Evolutionary conservation across 1,140 invertebrate genomes (phyloP), one percentile per base, ranked within the genome.

Genomic region (Ectropis grisescens): DNA sequence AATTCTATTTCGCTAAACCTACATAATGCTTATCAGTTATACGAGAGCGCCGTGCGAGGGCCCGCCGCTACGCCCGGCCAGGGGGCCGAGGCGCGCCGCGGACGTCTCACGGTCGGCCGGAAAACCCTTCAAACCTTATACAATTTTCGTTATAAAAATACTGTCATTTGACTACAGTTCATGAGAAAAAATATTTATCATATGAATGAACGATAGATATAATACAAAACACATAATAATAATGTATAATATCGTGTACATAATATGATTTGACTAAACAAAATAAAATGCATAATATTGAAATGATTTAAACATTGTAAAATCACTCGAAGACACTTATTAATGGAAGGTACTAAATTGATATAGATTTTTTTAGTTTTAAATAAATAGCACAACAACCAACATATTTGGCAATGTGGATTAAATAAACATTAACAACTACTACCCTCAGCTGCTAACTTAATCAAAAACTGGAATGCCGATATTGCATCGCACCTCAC

Each of bases 161-260:
- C 82, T 84, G 82, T 80, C 71, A 82, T 84, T 84, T 82, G 82
- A 84, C 82, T 84, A 84, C 72, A 80, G 75, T 79, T 79, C 72
- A 64, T 78, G 69, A 78, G 58, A 78, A 66, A 76, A 54, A 69
- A 67, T 58, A 68, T 64, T 65, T 64, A 67, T 67, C 39, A 59
- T 72, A 69, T 64, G 51, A 70, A 74, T 69, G 70, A 76, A 79
- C 68, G 65, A 78, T 76, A 72, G 41, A 76, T 72, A 76, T 56
- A 75, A 67, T 78, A 78, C 58, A 72, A n/a, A n/a, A 76, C 59
- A 57, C 50, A 66, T 56, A 38, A 23, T 47, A 58, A 57, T 58
- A 56, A 65, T 48, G 52, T 66, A 69, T 71, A 70, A 74, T 71
- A 76, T 69, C 55, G 58, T 71, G 60, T 68, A 70, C 66, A 41